phyloP scores from a whole-genome alignment of 2,888 invertebrate genomes.

The Chironomus tentans region DNA sequence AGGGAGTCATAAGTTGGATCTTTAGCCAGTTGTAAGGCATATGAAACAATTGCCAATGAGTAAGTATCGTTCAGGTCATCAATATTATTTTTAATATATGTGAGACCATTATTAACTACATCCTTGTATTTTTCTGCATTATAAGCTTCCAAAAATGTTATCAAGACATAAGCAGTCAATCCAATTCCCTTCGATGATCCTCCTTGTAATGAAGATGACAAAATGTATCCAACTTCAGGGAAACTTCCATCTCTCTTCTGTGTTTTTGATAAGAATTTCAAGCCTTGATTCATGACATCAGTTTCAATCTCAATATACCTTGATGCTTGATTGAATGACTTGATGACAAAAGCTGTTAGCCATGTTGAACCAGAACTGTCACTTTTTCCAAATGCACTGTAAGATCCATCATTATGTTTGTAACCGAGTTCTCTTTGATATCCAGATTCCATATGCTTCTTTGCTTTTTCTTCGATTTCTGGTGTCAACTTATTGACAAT shows the following conservation, averaged over 20 bases:
- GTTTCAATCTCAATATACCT: conserved; percentile 47
- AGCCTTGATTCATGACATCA: conserved; percentile 44
- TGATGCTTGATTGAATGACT: too few relatives aligned
- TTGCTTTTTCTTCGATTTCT: conserved; percentile 51
- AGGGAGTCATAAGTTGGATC: background rate
- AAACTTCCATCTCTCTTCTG: conserved; percentile 63
- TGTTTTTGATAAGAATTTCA: conserved; percentile 46
- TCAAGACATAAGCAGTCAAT: conserved; percentile 59
- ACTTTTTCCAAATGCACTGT: too few relatives aligned
- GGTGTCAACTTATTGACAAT: conserved; percentile 58
- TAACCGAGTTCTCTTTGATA: conserved; percentile 51
- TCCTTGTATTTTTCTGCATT: conserved; percentile 37
- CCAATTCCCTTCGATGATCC: conserved; percentile 50
- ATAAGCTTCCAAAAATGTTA: conserved; percentile 54
- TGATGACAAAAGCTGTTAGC: too few relatives aligned
- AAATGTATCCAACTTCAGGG: conserved; percentile 43
- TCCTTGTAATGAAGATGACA: conserved; percentile 47
- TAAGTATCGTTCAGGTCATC: conserved; percentile 43
- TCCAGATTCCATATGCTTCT: conserved; percentile 40
- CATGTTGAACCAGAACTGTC: too few relatives aligned
- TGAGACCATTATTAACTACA: conserved; percentile 59
- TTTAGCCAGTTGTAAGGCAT: conserved; percentile 61
- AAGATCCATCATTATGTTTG: too few relatives aligned
- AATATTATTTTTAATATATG: conserved; percentile 35
- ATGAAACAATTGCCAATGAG: conserved; percentile 50